Percentiles rank a stretch among this genome's conserved stretches.
phyloP scores from a whole-genome alignment of 2,888 invertebrate species.

The Nymphalis urticae region DNA sequence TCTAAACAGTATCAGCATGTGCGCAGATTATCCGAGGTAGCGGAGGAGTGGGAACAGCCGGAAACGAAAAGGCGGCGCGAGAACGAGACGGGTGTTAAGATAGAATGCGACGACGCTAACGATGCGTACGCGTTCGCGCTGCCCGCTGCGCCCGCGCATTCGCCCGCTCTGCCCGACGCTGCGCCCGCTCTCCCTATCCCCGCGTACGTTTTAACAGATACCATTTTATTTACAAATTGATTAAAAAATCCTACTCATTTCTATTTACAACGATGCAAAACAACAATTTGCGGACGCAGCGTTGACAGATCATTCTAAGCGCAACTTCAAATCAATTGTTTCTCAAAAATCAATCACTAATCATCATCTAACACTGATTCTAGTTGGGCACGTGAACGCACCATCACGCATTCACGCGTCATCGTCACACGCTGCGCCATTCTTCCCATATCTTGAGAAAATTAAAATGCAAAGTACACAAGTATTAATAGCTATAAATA shows the following conservation, averaged over 20 bases:
- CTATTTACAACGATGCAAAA: not conserved
- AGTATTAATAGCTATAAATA: not conserved
- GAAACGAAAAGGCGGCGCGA: conserved; percentile 78
- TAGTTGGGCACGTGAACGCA: conserved; percentile 6
- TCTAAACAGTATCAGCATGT: conserved; percentile 31
- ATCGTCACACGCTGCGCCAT: conserved; percentile 16
- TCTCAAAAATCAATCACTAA: too few species aligned
- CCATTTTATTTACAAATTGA: not conserved
- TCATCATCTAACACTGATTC: not conserved
- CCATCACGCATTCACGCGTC: conserved; percentile 9
- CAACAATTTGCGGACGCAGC: conserved; percentile 14
- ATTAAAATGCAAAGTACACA: not conserved
- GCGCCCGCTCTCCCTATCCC: conserved; percentile 59
- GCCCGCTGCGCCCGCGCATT: conserved; percentile 64
- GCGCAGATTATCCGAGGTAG: conserved; percentile 73
- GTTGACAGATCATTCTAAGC: conserved; percentile 7
- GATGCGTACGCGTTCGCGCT: conserved; percentile 86
- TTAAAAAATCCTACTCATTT: not conserved
- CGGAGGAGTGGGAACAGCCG: conserved; percentile 76
- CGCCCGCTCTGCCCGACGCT: conserved; percentile 48
- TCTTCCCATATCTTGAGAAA: not conserved
- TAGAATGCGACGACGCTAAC: conserved; percentile 87
- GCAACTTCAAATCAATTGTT: too few species aligned
- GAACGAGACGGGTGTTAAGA: conserved; percentile 84
- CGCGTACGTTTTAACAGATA: conserved; percentile 39